Base-by-base conservation (phyloP, 2,888 invertebrate species). In the Acleris cristana region DNA sequence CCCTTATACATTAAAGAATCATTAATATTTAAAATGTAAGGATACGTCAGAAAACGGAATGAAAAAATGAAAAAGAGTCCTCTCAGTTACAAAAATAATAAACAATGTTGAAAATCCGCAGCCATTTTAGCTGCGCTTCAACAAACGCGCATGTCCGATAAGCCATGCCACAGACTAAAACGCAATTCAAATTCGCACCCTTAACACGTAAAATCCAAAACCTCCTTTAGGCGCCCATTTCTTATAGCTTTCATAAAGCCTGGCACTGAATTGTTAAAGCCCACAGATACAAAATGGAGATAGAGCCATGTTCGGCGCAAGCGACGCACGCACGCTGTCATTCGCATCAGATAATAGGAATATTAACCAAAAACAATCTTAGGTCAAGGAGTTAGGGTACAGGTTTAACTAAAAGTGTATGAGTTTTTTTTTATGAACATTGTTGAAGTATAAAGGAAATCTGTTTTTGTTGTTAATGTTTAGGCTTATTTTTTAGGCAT, bases 151-250 rank as follows among this genome's bases (percentile, higher is more conserved):
- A 48, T 48, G 48, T 48, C 48, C 6, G 48, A 48, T 48, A 48
- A 55, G 18, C 19, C 12, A 14, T 40, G 10, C 6, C 44, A 21
- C 44, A 58, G 58, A 23, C 61, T 66, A 66, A 55, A 66, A 66
- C 57, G 21, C 66, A 61, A 66, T 66, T 66, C 66, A 61, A 62
- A 62, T 66, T 61, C 45, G 51, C 65, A 62, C 61, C 66, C 66
- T 62, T 66, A 62, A 45, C 21, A n/a, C 19, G 23, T 14, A 40
- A 40, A 40, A 40, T 4, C 4, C 14, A 14, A 40, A 10, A 40
- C 14, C 40, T 40, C 40, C 40, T 40, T 40, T 1, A 1, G 40
- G 40, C 40, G 40, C 4, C 14, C 40, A 14, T 40, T 40, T 1
- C 14, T 14, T 40, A 14, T 10, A 4, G 40, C 40, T 40, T 40